Evolutionary conservation across 2,888 invertebrate species (phyloP).

Genomic region (Pyrrhia umbra): DNA sequence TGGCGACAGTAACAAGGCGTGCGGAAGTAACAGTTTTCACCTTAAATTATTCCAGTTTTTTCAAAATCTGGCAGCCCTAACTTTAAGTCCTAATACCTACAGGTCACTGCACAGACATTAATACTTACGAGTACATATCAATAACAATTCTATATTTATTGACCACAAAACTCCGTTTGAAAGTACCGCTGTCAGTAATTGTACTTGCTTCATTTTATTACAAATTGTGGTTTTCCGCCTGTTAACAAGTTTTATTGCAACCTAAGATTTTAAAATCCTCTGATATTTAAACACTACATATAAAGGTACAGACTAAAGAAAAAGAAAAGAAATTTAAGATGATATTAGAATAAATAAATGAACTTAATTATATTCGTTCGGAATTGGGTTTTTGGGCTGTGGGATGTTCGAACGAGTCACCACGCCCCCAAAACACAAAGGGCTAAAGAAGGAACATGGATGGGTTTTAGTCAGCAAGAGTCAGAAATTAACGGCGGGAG

Average conservation of each 20-base stretch:
- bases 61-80: background rate
- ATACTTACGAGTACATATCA: constrained; percentile 2
- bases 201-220: constrained; percentile 15
- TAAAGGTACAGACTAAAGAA: no score
- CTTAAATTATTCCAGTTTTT: background rate
- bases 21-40: background rate
- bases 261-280: background rate
- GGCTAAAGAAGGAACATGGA: no score
- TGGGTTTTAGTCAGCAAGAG: no score
- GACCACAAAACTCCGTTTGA: constrained; percentile 1
- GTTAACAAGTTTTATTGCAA: background rate
- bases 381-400: no score
- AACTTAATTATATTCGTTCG: no score
- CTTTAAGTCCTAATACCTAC: background rate
- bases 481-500: no score
- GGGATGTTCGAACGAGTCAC: no score
- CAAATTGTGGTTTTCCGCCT: background rate
- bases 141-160: background rate
- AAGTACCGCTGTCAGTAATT: constrained; percentile 6
- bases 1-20: no score
- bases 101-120: background rate
- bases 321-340: no score
- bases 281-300: background rate
- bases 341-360: no score
- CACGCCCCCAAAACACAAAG: no score